Conservation (phyloP, 2,797 vertebrate genomes). For the Eulemur albifrons region DNA sequence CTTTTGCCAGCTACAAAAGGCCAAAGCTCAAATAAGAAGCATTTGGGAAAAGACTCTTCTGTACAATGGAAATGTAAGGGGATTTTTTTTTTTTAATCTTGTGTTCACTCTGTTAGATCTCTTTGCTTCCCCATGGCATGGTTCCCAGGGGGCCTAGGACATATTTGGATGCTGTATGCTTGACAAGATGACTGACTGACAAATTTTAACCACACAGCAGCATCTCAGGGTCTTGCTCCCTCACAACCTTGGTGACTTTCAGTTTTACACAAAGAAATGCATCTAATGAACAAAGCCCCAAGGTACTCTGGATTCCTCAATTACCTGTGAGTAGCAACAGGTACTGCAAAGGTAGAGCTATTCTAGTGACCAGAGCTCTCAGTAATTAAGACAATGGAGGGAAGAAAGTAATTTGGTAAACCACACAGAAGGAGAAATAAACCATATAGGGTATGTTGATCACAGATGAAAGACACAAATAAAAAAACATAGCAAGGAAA, state of each 20-base stretch:
- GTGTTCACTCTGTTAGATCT: background rate
- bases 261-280: constrained; percentile 37
- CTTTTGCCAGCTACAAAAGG: background rate
- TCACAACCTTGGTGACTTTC: background rate
- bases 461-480: background rate
- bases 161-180: background rate
- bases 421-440: constrained; percentile 1
- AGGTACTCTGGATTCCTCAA: background rate
- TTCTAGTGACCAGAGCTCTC: background rate
- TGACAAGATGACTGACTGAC: background rate
- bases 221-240: background rate
- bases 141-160: background rate
- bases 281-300: constrained; percentile 11
- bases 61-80: background rate
- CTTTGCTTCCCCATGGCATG: background rate
- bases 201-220: background rate
- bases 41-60: background rate
- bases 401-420: constrained; percentile 18
- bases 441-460: background rate
- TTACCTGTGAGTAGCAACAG: constrained; percentile 46
- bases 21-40: background rate
- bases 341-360: background rate
- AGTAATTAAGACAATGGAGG: background rate
- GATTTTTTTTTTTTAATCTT: background rate
- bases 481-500: background rate